These are phyloP conservation scores for Trinorchestia longiramus DNA, from an alignment of 1,140 invertebrate species.

Conservation along the genomic window DNA sequence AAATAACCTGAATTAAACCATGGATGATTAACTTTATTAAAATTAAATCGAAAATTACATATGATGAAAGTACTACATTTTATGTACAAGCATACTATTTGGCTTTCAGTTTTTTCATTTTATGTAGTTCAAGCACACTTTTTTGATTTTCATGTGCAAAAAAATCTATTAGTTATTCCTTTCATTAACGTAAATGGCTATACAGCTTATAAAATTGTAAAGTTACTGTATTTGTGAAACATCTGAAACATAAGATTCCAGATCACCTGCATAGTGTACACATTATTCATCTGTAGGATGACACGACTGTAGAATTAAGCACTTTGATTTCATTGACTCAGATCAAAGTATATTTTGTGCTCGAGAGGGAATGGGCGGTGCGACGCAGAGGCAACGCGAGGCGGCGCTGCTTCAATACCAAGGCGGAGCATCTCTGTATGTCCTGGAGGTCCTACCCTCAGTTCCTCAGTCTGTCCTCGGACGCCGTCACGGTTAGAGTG, in stretches of 20 bases:
- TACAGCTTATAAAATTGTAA: neutral
- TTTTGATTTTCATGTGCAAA: neutral
- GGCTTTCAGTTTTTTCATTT: neutral
- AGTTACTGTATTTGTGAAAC: neutral
- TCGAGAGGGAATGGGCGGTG: neutral
- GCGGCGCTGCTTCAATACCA: neutral
- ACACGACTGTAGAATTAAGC: neutral
- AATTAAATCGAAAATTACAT: too few relatives aligned
- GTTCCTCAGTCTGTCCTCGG: conserved; percentile 13
- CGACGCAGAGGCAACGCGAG: neutral
- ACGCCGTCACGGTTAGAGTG: conserved; percentile 26
- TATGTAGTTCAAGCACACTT: neutral
- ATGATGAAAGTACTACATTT: neutral
- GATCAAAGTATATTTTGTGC: conserved; percentile 9
- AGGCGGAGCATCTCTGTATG: neutral
- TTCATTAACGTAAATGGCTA: neutral
- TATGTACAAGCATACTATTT: neutral
- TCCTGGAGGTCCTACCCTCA: neutral
- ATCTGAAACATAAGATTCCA: neutral
- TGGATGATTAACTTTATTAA: too few relatives aligned
- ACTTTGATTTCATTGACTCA: neutral
- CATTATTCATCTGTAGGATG: neutral
- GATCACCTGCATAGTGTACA: neutral
- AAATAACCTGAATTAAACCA: too few relatives aligned
- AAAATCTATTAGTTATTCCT: neutral